Evolutionary conservation across 2,113 vertebrate genomes (phyloP).

Genomic region (Psephotus haematonotus): DNA sequence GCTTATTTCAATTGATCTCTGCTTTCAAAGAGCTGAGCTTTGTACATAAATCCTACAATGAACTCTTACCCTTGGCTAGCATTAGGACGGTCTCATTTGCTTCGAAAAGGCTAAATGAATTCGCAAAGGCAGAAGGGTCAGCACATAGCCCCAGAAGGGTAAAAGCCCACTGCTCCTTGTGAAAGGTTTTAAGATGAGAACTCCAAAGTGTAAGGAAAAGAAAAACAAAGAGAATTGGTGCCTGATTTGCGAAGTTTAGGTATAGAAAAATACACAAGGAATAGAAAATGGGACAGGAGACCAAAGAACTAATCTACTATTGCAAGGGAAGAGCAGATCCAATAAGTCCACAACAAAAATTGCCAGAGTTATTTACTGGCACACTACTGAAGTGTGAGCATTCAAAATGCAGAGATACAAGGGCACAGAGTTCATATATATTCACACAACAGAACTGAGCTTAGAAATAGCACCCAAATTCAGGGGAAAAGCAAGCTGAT

Average conservation of each 20-base stretch:
- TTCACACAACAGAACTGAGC: conserved; percentile 1
- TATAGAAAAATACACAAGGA: not conserved
- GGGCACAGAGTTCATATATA: not conserved
- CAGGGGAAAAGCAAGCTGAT: not conserved
- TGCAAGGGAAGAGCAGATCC: not conserved
- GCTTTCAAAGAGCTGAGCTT: conserved; percentile 41
- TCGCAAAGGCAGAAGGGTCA: conserved; percentile 48
- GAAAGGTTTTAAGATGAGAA: not conserved
- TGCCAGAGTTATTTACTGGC: not conserved
- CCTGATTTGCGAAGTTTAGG: not conserved
- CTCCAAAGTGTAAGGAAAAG: not conserved
- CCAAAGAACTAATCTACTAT: not conserved
- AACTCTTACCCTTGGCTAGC: conserved; percentile 47
- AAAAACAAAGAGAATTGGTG: not conserved
- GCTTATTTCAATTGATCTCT: conserved; percentile 65
- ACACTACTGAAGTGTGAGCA: not conserved
- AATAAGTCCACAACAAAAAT: not conserved
- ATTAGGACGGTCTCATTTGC: conserved; percentile 9
- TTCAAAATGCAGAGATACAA: not conserved
- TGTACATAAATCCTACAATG: conserved; percentile 65
- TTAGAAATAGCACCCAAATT: not conserved
- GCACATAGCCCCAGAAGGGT: not conserved
- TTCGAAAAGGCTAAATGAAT: conserved; percentile 60
- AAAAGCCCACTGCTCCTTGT: not conserved
- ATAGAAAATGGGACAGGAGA: not conserved